Evolutionary conservation across 2,888 invertebrate genomes (phyloP), one percentile per base, ranked within the genome.

Genomic region (Clusia tigrina): DNA sequence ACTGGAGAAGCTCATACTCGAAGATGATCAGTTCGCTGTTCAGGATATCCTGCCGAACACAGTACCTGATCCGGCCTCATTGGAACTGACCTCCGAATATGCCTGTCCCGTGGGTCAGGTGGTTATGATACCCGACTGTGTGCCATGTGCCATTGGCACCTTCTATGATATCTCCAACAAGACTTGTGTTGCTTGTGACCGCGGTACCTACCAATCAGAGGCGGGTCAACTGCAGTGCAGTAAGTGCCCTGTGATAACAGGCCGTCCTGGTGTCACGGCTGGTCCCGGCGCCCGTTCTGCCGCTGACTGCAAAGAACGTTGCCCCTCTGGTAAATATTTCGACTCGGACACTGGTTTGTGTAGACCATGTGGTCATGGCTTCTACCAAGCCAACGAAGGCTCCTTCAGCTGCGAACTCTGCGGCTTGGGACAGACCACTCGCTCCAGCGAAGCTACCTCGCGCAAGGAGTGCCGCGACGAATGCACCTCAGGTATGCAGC

Each of bases 31-130:
- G 82, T 95, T 96, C 80, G 95, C 95, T 77, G 96, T 96, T 2
- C 89, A 93, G 75, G 95, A 93, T 78, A 95, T 95, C 75, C 85
- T 96, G 58, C 97, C 97, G 17, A 97, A 96, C 78, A 97, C 96
- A 0, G 91, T 95, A 0, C 95, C 96, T 0, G 96, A 97, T 84
- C 94, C 96, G 62, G 93, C 95, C 10, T 94, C 95, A 2, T 85
- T 98, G 63, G 85, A 88, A 23, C 85, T 98, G n/a, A 89, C 91
- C 67, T 95, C 96, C 0, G 95, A 95, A 81, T 96, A 95, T 77
- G 93, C 95, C 58, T 98, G 98, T 78, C 94, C 95, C 0, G 87
- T 90, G 71, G 97, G 97, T 59, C 94, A 96, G 86, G 97, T 98
- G 24, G 94, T 96, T 0, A 92, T 95, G 87, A 92, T 94, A 51